A percentile compares a stretch with the other conserved stretches of the same genome.
These are phyloP conservation scores for Protophormia terraenovae DNA, from an alignment of 2,888 invertebrate species.

Conservation along the genomic window DNA sequence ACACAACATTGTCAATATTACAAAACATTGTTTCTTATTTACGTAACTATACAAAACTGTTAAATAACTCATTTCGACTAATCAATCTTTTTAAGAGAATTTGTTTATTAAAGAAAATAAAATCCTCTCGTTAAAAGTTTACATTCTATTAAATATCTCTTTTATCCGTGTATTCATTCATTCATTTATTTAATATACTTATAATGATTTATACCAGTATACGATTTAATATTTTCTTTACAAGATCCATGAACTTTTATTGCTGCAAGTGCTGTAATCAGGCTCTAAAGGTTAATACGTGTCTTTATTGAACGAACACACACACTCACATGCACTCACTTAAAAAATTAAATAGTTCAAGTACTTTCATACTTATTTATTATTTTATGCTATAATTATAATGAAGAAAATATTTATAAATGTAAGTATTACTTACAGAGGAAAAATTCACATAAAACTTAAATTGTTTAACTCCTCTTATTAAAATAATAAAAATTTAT, in stretches of 20 bases:
- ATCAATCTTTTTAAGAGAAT: too few species aligned
- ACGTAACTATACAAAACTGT: too few species aligned
- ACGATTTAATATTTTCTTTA: constrained; percentile 8
- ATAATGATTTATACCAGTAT: constrained; percentile 6
- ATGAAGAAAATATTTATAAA: background rate
- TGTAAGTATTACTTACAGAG: background rate
- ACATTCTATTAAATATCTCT: too few species aligned
- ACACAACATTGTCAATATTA: too few species aligned
- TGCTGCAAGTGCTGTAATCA: constrained; percentile 9
- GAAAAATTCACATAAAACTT: background rate
- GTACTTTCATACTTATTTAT: constrained; percentile 1
- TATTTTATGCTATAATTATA: constrained; percentile 58
- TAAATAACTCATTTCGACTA: too few species aligned
- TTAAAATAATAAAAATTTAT: constrained; percentile 68
- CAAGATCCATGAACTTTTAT: background rate
- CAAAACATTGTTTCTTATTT: too few species aligned
- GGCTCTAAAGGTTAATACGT: constrained; percentile 46
- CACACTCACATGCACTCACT: constrained; percentile 13
- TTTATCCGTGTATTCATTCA: too few species aligned
- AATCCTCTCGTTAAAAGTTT: too few species aligned
- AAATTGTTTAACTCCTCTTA: constrained; percentile 61
- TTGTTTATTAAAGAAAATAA: too few species aligned
- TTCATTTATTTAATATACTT: background rate
- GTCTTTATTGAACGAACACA: too few species aligned
- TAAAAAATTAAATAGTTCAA: constrained; percentile 26